Conservation (phyloP, 2,888 invertebrate species). For the Spodoptera exigua region DNA sequence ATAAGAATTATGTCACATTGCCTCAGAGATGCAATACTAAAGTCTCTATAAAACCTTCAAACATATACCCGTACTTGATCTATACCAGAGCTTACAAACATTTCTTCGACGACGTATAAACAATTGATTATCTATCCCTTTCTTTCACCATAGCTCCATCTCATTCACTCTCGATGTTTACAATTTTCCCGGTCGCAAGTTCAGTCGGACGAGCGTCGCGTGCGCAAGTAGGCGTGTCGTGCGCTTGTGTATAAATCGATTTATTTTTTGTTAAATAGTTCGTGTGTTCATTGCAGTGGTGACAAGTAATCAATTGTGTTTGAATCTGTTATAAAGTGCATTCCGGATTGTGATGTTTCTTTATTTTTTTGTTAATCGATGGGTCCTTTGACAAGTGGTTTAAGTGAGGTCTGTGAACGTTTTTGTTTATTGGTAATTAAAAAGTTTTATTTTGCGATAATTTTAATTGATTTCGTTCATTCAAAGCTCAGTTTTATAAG, state of each 20-base stretch:
- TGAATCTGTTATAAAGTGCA: constrained; percentile 51
- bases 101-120: constrained; percentile 58
- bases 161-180: constrained; percentile 74
- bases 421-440: constrained; percentile 28
- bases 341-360: constrained; percentile 56
- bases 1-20: neutral
- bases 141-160: constrained; percentile 63
- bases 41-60: neutral
- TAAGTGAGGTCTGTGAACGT: constrained; percentile 13
- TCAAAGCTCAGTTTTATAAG: constrained; percentile 39
- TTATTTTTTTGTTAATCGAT: constrained; percentile 62
- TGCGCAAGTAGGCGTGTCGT: constrained; percentile 70
- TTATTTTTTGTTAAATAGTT: constrained; percentile 45
- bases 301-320: constrained; percentile 58
- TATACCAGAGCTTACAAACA: constrained; percentile 64
- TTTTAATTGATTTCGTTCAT: neutral
- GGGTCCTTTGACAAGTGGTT: constrained; percentile 59
- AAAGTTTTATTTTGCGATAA: neutral
- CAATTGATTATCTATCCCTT: constrained; percentile 67
- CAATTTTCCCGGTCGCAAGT: constrained; percentile 71
- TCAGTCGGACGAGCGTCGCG: constrained; percentile 70
- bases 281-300: constrained; percentile 42
- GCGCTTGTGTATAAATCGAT: constrained; percentile 61
- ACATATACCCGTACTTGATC: constrained; percentile 47
- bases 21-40: constrained; percentile 27